Conservation (phyloP, 2,113 vertebrate species). For the Varanus salvator region DNA sequence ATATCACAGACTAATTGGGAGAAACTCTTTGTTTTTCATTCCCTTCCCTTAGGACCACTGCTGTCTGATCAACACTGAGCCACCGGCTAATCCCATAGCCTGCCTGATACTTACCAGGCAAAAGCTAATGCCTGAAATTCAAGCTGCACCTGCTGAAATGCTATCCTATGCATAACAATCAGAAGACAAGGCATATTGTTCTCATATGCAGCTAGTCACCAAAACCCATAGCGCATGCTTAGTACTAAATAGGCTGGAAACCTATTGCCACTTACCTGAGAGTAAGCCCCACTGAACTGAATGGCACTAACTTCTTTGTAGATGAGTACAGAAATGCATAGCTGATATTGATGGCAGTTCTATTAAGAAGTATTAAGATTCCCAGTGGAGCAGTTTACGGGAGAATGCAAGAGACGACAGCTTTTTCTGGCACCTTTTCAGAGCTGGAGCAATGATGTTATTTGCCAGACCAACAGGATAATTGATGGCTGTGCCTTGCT, state of each 20-base stretch:
- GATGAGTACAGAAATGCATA: too few species aligned
- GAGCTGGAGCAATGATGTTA: neutral
- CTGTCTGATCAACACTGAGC: neutral
- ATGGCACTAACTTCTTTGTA: too few species aligned
- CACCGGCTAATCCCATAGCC: neutral
- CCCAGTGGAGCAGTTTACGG: neutral
- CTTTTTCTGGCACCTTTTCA: neutral
- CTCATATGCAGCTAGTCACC: neutral
- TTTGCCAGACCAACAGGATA: neutral
- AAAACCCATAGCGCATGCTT: neutral
- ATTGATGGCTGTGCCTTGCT: neutral
- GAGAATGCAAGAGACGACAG: neutral
- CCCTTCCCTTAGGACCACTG: neutral
- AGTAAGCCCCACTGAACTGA: too few species aligned
- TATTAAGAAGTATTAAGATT: neutral
- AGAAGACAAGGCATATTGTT: neutral
- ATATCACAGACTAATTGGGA: neutral
- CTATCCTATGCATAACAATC: neutral
- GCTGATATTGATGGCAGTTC: neutral
- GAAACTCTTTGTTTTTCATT: neutral
- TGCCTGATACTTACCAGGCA: neutral
- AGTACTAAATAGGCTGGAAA: neutral
- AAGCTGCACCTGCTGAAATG: neutral
- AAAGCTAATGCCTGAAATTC: neutral
- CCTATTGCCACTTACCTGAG: neutral